phyloP scores from a whole-genome alignment of 1,140 invertebrate species.

The Drosophila punjabiensis region DNA sequence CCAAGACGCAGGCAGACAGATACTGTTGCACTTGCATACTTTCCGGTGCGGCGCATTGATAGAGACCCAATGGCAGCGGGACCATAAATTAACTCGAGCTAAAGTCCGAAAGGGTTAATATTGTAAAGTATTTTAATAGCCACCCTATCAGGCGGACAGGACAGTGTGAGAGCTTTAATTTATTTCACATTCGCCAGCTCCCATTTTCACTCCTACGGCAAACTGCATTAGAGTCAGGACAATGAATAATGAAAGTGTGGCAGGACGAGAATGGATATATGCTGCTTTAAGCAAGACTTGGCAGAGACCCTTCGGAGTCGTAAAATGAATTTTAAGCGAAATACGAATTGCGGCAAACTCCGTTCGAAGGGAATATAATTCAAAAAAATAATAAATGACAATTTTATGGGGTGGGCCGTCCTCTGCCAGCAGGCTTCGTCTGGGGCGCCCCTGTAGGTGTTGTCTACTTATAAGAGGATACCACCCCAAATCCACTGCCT shows the following conservation, averaged over 20 bases:
- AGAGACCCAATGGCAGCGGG: slow-evolving; percentile 36
- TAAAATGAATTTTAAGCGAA: slow-evolving; percentile 51
- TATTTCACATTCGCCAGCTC: slow-evolving; percentile 67
- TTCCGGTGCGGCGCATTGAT: slow-evolving; percentile 50
- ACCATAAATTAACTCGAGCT: slow-evolving; percentile 68
- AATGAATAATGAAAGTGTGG: slow-evolving; percentile 16
- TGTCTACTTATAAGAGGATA: slow-evolving; percentile 48
- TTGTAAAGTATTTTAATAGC: slow-evolving; percentile 78
- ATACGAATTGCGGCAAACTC: slow-evolving; percentile 18
- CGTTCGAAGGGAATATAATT: slow-evolving; percentile 49
- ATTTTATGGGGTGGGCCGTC: slow-evolving; percentile 62
- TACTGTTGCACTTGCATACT: slow-evolving; percentile 51
- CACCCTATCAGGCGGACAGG: slow-evolving; percentile 31
- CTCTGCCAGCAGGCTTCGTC: slow-evolving; percentile 21
- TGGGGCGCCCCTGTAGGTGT: slow-evolving; percentile 49
- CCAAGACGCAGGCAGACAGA: slow-evolving; percentile 17
- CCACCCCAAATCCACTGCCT: slow-evolving; percentile 35
- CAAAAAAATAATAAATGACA: slow-evolving; percentile 80
- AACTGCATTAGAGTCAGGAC: slow-evolving; percentile 45
- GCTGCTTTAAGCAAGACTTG: slow-evolving; percentile 5
- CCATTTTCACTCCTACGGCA: slow-evolving; percentile 52
- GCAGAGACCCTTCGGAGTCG: slow-evolving; percentile 13
- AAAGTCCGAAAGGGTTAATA: slow-evolving; percentile 67
- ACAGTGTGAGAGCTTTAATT: slow-evolving; percentile 43
- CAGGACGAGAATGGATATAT: background rate